Evolutionary conservation across 2,888 invertebrate species (phyloP).

Genomic region (Drosophila lacicola): DNA sequence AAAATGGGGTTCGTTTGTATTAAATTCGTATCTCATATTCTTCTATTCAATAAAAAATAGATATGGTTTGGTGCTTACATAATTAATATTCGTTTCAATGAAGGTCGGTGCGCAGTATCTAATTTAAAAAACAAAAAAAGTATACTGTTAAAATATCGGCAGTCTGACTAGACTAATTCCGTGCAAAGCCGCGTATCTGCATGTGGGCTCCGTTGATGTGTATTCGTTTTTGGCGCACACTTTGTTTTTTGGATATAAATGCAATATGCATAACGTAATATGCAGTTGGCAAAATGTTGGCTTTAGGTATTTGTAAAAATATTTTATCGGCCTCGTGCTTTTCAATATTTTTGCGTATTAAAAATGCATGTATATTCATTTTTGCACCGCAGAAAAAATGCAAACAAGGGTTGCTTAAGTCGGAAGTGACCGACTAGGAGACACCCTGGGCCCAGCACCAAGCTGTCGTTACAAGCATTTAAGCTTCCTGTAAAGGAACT

Average conservation of each 20-base stretch:
- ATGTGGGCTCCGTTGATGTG: background rate
- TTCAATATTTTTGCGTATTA: constrained; percentile 22
- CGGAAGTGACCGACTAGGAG: background rate
- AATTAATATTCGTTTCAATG: background rate
- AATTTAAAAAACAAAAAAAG: no score
- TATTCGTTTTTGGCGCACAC: background rate
- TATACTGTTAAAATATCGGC: background rate
- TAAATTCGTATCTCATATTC: no score
- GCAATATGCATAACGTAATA: constrained; percentile 64
- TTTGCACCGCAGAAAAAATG: constrained; percentile 1
- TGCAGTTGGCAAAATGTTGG: constrained; percentile 58
- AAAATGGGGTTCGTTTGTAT: constrained; percentile 1
- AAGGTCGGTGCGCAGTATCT: background rate
- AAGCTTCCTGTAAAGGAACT: no score
- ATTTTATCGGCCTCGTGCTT: constrained; percentile 44
- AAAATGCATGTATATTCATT: constrained; percentile 24
- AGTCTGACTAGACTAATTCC: background rate
- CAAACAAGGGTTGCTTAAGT: background rate
- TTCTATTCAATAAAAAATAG: constrained; percentile 1
- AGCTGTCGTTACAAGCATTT: no score
- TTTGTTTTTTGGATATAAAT: constrained; percentile 22
- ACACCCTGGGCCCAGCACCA: background rate
- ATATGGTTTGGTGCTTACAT: background rate
- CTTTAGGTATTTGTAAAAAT: constrained; percentile 59
- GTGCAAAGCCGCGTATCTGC: constrained; percentile 12